Evolutionary conservation across 2,888 invertebrate genomes (phyloP), one percentile per base, ranked within the genome.

Genomic region (Sabatieria punctata): DNA sequence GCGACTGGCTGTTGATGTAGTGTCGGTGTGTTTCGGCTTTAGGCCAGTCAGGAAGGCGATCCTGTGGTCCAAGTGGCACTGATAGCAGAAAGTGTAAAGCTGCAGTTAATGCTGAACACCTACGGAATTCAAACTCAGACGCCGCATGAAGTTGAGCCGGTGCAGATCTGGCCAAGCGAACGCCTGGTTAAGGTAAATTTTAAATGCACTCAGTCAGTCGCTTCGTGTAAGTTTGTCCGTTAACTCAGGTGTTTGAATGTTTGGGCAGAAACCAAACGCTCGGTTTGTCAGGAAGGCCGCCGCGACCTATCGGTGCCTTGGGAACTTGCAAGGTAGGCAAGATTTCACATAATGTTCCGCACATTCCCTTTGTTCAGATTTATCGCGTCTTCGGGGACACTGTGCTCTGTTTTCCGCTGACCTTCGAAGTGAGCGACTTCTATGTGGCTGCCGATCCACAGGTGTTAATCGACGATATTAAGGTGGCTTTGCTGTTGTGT

Each of bases 81-180:
- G 53, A 95, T 99, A 56, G 88, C 95, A 0, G 97, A 97, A 73
- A 93, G 91, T 3, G 85, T 86, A 79, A 77, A 93, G 42, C 77
- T 99, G 26, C 95, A 97, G 73, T 91, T 93, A 48, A 88, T 95
- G 84, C 83, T 99, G 81, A 91, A 88, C 26, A 99, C 95, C 0
- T 97, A 97, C 63, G 97, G 97, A 43, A 95, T 99, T 57, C 89
- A 91, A 70, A 93, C 95, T 0, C 97, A 97, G 71, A 97, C 97
- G 0, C 95, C 95, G 0, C 89, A 93, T 59, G 93, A 93, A 73
- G 49, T 55, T 11, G 51, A 52, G 39, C 51, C 51, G 18, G 82
- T 88, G 3, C 89, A 95, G 74, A 86, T 99, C 53, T 91, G 97
- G 82, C 88, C 95, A 1, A 71, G 72, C 22, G 68, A 68, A 53